phyloP scores from a whole-genome alignment of 2,888 invertebrate species.

The Noctua janthina region DNA sequence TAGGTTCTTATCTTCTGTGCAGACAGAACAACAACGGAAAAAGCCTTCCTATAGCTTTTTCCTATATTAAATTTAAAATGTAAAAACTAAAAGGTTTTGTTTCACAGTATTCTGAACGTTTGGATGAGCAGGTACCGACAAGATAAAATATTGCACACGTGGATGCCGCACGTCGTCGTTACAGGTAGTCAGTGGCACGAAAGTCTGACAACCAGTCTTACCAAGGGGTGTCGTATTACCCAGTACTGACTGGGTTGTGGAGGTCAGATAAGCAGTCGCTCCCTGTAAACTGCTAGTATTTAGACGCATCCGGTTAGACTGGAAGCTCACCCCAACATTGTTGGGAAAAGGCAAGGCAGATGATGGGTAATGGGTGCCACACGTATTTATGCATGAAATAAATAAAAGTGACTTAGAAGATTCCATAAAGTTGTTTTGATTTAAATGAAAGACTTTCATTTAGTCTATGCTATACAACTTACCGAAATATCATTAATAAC shows the following conservation, averaged over 20 bases:
- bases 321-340: too few relatives aligned
- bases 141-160: too few relatives aligned
- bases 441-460: conserved; percentile 3
- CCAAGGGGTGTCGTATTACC: background rate
- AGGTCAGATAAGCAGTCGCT: too few relatives aligned
- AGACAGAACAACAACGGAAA: background rate
- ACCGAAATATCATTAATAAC: conserved; percentile 23
- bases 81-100: background rate
- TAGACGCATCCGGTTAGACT: too few relatives aligned
- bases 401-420: background rate
- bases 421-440: background rate
- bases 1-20: background rate
- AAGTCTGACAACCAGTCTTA: background rate
- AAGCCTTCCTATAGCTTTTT: background rate
- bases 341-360: too few relatives aligned
- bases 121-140: background rate
- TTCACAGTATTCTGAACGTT: too few relatives aligned
- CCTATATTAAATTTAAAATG: too few relatives aligned
- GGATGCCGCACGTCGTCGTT: too few relatives aligned
- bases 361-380: too few relatives aligned
- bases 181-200: too few relatives aligned
- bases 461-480: background rate
- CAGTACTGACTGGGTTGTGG: background rate
- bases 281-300: too few relatives aligned
- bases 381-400: background rate